Percentiles rank a stretch among this genome's conserved stretches.
Conservation (phyloP, 53 echinoderm and acorn worm species). For the Patiria pectinifera region DNA sequence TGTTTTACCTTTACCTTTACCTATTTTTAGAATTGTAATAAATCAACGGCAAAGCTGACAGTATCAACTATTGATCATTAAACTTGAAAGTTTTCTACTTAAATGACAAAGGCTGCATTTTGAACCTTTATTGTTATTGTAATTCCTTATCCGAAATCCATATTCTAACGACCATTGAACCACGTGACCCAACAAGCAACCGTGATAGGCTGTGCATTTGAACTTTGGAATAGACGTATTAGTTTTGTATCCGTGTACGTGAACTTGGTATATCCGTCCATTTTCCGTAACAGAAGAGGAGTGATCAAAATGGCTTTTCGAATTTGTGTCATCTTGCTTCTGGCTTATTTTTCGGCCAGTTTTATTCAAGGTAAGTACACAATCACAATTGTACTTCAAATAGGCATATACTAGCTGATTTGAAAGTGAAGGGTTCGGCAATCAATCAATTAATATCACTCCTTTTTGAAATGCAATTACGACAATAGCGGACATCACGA, state of each 20-base stretch:
- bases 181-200: background rate
- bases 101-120: too few relatives aligned
- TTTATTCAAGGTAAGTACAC: background rate
- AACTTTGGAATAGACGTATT: background rate
- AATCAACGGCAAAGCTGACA: too few relatives aligned
- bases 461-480: too few relatives aligned
- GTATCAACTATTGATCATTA: too few relatives aligned
- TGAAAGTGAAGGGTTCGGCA: background rate
- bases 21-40: too few relatives aligned
- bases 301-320: constrained; percentile 7
- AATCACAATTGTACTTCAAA: background rate
- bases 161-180: background rate
- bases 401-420: background rate
- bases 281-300: background rate
- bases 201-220: background rate
- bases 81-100: too few relatives aligned
- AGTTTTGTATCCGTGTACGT: background rate
- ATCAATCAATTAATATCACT: background rate
- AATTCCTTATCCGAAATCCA: too few relatives aligned
- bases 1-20: too few relatives aligned
- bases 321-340: background rate
- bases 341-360: background rate
- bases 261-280: background rate
- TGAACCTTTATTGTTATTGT: too few relatives aligned
- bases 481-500: too few relatives aligned